Evolutionary conservation across 2,113 vertebrate genomes (phyloP).

Genomic region (Strigops habroptila): DNA sequence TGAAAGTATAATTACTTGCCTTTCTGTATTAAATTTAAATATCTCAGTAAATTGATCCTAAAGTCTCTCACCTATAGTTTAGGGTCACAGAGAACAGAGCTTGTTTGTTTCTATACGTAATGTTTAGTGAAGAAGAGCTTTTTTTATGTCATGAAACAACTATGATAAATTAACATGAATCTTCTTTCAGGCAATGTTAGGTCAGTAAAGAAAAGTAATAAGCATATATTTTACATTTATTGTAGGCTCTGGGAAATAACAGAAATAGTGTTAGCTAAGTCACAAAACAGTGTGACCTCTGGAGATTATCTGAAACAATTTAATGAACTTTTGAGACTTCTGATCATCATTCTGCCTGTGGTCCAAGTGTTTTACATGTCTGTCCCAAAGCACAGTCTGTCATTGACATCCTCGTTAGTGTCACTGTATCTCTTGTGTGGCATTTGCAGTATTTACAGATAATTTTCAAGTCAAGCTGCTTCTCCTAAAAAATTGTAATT

Average conservation of each 20-base stretch:
- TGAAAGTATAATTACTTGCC: not conserved
- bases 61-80: not conserved
- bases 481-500: not conserved
- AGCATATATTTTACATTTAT: not conserved
- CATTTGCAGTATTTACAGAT: not conserved
- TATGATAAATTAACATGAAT: not conserved
- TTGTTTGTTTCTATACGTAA: not conserved
- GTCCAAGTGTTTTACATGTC: not conserved
- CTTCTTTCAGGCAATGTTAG: not conserved
- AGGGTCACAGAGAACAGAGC: not conserved
- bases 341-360: not conserved
- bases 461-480: not conserved
- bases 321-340: not conserved
- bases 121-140: not conserved
- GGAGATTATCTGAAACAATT: not conserved
- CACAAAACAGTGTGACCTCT: not conserved
- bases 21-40: not conserved
- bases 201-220: not conserved
- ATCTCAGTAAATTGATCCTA: not conserved
- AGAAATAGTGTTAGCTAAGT: not conserved
- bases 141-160: not conserved
- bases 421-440: not conserved
- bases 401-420: not conserved
- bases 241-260: not conserved
- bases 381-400: not conserved